Percentiles rank a stretch among this genome's conserved stretches.
Conservation (phyloP, 2,797 vertebrate species). For the Coregonus suidteri region DNA sequence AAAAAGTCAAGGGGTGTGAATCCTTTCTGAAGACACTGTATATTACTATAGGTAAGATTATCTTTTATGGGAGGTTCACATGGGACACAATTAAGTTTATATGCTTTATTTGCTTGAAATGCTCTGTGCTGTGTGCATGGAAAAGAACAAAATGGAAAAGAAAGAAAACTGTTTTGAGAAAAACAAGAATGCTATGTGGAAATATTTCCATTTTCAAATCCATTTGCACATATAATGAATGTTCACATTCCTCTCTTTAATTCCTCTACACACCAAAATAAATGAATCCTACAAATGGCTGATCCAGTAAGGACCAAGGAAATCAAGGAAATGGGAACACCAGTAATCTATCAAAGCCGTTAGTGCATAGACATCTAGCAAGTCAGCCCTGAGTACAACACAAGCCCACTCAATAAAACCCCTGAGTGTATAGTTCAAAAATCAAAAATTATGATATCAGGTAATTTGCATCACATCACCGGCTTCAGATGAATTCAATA, state of each 20-base stretch:
- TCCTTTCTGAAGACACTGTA: neutral
- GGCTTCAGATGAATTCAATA: conserved; percentile 7
- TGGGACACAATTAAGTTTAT: neutral
- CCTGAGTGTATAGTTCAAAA: conserved; percentile 1
- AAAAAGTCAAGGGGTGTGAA: no score
- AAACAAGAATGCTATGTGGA: conserved; percentile 22
- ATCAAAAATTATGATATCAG: conserved; percentile 23
- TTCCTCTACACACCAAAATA: conserved; percentile 31
- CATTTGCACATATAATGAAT: conserved; percentile 64
- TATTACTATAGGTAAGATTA: neutral
- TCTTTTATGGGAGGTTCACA: neutral
- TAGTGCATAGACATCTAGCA: conserved; percentile 21
- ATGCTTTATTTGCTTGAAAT: neutral
- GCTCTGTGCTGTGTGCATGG: neutral
- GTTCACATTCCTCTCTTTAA: conserved; percentile 37
- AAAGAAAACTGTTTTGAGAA: no score
- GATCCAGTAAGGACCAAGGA: conserved; percentile 20
- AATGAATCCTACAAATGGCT: conserved; percentile 57
- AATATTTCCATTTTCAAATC: conserved; percentile 51
- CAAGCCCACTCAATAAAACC: conserved; percentile 30
- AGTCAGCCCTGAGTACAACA: conserved; percentile 35
- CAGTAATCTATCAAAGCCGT: conserved; percentile 47
- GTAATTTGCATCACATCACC: conserved; percentile 6
- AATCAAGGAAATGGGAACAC: conserved; percentile 24
- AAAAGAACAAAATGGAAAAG: neutral